Base-by-base conservation (phyloP, 2,113 vertebrate genomes). In the Mungos mungo region DNA sequence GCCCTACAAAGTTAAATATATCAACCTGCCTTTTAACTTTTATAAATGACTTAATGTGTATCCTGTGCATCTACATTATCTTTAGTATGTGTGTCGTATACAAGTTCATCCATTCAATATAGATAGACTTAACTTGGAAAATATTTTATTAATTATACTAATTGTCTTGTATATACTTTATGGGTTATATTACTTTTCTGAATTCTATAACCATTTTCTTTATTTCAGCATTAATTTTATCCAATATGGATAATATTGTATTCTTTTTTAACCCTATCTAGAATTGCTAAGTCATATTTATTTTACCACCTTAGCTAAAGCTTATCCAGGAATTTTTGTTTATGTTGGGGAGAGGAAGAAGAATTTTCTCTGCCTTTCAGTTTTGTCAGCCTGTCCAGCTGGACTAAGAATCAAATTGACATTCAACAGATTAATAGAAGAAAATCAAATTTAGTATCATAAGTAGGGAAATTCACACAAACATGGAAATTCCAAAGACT, bases 91-190 rank as follows among this genome's bases (percentile, higher is more conserved):
- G 0, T 74, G 9, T 33, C 60, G 57, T 52, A 25, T 63, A 2
- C 18, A 89, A 85, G 21, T 91, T 86, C 21, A 91, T 93, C 97
- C 23, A 80, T 87, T 83, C 57, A 81, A 88, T 88, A 60, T 72
- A 82, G 74, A 60, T 72, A 82, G 79, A 25, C 4, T 91, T 76
- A 92, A 86, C n/a, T 91, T 72, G 27, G 47, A 60, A 97, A 96
- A 92, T 69, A 33, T 54, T 93, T 88, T 86, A 90, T 90, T 80
- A 77, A 83, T 77, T 74, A 79, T 77, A 52, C 90, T 91, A 81
- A 47, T 86, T 81, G 11, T 85, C 41, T 72, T 72, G 1, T 2
- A 50, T 16, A 66, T 1, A 76, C 12, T 45, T 82, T 84, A 71
- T 50, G 27, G 25, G 18, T 88, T 92, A 38, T 60, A 38, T 68